These are phyloP conservation scores for Neomorphus geoffroyi DNA, from an alignment of 2,797 vertebrate species.

Conservation along the genomic window DNA sequence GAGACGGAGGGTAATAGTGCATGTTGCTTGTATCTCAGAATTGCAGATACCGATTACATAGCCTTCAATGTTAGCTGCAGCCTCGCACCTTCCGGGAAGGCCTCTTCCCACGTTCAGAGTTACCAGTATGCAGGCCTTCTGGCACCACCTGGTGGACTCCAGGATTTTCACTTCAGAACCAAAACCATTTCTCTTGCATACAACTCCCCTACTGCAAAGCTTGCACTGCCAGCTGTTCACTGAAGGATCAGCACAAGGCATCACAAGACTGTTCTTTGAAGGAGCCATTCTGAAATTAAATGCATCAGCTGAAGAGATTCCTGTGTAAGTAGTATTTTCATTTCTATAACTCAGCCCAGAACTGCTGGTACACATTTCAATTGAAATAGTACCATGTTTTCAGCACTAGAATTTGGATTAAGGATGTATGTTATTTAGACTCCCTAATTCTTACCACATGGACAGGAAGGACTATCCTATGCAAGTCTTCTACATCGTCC, in stretches of 20 bases:
- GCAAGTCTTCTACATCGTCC: not conserved
- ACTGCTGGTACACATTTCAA: not conserved
- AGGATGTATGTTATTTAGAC: not conserved
- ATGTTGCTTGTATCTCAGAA: not conserved
- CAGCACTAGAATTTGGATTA: not conserved
- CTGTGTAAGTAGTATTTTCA: too few species aligned
- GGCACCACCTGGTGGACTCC: not conserved
- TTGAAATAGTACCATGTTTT: not conserved
- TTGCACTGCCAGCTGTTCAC: too few species aligned
- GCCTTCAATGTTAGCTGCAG: not conserved
- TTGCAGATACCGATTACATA: not conserved
- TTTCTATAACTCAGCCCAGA: rapidly evolving
- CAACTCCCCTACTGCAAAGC: rapidly evolving
- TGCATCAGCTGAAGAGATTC: not conserved
- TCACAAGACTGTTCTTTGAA: not conserved
- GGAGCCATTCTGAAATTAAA: not conserved
- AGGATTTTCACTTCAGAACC: rapidly evolving
- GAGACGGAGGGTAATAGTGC: not conserved
- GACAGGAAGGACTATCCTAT: not conserved
- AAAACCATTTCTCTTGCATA: rapidly evolving
- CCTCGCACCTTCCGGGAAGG: too few species aligned
- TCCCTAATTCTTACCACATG: not conserved
- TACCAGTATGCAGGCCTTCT: not conserved
- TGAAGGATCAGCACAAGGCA: not conserved
- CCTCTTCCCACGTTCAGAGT: not conserved